These are phyloP conservation scores for Melinaea marsaeus DNA, from an alignment of 2,888 invertebrate species.

Conservation along the genomic window DNA sequence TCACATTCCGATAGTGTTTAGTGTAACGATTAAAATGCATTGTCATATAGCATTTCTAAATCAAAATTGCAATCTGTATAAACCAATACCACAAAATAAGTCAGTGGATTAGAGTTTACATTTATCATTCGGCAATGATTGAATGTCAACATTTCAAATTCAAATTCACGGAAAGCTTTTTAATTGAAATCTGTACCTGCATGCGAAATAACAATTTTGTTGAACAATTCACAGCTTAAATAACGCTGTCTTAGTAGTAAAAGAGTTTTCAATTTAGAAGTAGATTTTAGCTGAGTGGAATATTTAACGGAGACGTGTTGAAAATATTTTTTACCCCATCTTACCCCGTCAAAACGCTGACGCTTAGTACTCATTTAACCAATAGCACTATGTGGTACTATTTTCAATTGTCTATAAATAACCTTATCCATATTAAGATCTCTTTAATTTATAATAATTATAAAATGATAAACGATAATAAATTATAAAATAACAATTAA, in stretches of 20 bases:
- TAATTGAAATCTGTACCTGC: constrained; percentile 36
- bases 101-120: constrained; percentile 19
- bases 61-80: not conserved
- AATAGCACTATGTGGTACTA: no score
- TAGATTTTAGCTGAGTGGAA: constrained; percentile 35
- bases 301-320: not conserved
- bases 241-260: constrained; percentile 41
- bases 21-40: no score
- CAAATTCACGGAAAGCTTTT: constrained; percentile 29
- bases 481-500: no score
- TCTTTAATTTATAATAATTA: no score
- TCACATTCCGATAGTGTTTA: no score
- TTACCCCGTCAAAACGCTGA: constrained; percentile 1
- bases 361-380: not conserved
- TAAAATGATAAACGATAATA: no score
- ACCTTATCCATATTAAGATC: no score
- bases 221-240: constrained; percentile 42
- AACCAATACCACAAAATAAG: constrained; percentile 3
- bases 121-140: constrained; percentile 22
- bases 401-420: no score
- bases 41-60: not conserved
- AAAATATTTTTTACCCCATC: constrained; percentile 1
- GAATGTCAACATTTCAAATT: constrained; percentile 31
- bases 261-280: constrained; percentile 47
- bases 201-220: constrained; percentile 43